Conservation (phyloP, 2,113 vertebrate genomes). For the Hippotragus niger region DNA sequence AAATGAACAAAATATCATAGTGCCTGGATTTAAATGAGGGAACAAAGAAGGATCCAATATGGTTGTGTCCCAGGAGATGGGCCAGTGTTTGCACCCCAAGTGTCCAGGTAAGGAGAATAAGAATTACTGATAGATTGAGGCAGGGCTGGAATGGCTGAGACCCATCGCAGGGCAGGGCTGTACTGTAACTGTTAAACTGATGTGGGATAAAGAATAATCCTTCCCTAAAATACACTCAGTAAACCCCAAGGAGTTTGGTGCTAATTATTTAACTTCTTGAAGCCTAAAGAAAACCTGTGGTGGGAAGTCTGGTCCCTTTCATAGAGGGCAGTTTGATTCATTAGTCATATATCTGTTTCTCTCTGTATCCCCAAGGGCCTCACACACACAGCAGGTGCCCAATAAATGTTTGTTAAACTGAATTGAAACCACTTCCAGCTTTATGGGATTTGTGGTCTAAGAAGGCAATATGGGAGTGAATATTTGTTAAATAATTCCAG, state of each 20-base stretch:
- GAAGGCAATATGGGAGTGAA: slow-evolving; percentile 18
- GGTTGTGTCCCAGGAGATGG: background rate
- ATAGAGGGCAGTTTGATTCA: background rate
- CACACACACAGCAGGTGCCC: background rate
- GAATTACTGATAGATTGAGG: background rate
- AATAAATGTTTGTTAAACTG: background rate
- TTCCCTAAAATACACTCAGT: background rate
- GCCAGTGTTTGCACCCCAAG: background rate
- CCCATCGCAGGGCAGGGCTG: background rate
- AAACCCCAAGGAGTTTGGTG: background rate
- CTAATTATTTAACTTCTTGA: slow-evolving; percentile 28
- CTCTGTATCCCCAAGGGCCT: background rate
- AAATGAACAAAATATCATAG: background rate
- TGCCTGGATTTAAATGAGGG: background rate
- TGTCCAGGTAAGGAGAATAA: background rate
- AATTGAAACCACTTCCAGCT: background rate
- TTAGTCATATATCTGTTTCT: background rate
- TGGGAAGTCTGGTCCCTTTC: slow-evolving; percentile 4
- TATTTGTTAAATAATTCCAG: slow-evolving; percentile 34
- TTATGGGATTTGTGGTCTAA: background rate
- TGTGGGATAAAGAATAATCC: background rate
- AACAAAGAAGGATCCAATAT: background rate
- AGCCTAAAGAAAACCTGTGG: background rate
- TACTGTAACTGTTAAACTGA: background rate
- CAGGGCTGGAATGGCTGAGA: background rate